Evolutionary conservation across 2,797 vertebrate genomes (phyloP), one percentile per base, ranked within the genome.

Genomic region (Nyctibius grandis): DNA sequence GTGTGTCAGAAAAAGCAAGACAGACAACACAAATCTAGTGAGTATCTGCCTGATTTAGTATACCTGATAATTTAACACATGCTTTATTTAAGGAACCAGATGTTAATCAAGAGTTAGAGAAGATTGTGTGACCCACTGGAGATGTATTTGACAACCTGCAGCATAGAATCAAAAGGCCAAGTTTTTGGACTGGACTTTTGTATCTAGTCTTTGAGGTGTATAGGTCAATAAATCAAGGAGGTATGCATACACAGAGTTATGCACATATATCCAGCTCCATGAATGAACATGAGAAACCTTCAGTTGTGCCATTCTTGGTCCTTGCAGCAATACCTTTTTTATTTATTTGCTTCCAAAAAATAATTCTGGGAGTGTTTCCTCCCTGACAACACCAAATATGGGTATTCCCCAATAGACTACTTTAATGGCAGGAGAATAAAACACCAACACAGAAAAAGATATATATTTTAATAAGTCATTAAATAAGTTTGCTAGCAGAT

Each of bases 401-500:
- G 29, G 5, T 82, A 67, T 90, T 65, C 21, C 31, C 42, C 19
- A 48, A 53, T 12, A 45, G 9, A 38, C 23, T 67, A 36, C 48
- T 91, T 95, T 85, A 79, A 79, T 74, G 42, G 22, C 60, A 85
- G 18, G 15, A 92, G 31, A 96, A 85, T 83, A 89, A 92, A 88
- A 77, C 60, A 91, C 36, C 36, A 74, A 85, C 29, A 85, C 89
- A 80, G 77, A 91, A 85, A 85, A 93, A 89, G 50, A 80, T 7
- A 2, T 34, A 7, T 63, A 21, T 56, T 96, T 96, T 96, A 96
- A 89, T 96, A 74, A 11, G 0, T 81, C 72, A 78, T 96, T 96
- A 96, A 96, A 96, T 96, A 96, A 72, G 7, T 80, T 88, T 51
- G 11, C 57, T 78, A 85, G 54, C 56, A 95, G 93, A 68, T 93